A percentile compares a stretch with the other conserved stretches of the same genome.
These are phyloP conservation scores for Clinocottus analis DNA, from an alignment of 2,113 vertebrate species.

Conservation along the genomic window DNA sequence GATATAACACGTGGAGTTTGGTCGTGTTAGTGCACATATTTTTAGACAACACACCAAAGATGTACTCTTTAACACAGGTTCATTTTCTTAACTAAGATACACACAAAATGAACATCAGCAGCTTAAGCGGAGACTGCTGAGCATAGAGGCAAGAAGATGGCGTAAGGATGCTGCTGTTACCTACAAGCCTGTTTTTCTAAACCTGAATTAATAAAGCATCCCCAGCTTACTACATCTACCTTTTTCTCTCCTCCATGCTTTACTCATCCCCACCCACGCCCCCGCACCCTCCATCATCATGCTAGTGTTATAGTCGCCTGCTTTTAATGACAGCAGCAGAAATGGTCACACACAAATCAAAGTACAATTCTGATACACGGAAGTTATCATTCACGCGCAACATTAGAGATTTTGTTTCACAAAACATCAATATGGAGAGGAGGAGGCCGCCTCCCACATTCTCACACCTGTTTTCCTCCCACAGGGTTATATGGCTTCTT, in stretches of 20 bases:
- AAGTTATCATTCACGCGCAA: conserved; percentile 25
- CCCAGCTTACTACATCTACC: background rate
- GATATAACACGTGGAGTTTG: background rate
- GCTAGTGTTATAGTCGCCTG: background rate
- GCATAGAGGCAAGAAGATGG: conserved; percentile 26
- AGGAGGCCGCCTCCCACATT: conserved; percentile 38
- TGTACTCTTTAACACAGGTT: background rate
- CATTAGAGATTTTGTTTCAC: conserved; percentile 5
- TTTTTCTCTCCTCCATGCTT: too few relatives aligned
- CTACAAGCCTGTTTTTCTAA: conserved; percentile 5
- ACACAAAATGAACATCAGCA: background rate
- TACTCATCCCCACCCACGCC: too few relatives aligned
- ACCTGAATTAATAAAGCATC: conserved; percentile 1
- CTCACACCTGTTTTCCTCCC: conserved; percentile 22
- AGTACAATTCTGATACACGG: conserved; percentile 5
- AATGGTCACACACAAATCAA: conserved; percentile 8
- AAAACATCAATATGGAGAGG: conserved; percentile 26
- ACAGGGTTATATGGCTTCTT: conserved; percentile 65
- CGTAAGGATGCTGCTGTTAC: conserved; percentile 23
- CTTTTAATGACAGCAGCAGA: conserved; percentile 6
- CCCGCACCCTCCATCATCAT: background rate
- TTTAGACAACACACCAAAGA: background rate
- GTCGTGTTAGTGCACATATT: background rate
- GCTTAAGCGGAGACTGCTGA: conserved; percentile 3
- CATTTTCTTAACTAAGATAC: background rate